phyloP scores from a whole-genome alignment of 2,797 vertebrate genomes.

The Schizopygopsis malacanthus region DNA sequence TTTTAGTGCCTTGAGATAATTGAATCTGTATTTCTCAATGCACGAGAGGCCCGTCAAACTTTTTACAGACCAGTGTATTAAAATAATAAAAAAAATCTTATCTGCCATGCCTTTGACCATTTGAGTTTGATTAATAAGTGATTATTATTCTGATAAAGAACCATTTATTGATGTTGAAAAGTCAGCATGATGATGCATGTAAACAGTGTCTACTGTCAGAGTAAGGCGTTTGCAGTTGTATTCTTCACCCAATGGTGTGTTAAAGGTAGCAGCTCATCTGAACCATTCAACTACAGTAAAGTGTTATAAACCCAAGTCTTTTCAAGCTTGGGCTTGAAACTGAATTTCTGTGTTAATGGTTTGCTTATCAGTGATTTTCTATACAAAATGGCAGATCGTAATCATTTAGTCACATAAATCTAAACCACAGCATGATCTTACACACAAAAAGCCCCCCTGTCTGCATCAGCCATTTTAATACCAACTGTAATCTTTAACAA shows the following conservation, averaged over 20 bases:
- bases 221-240: conserved; percentile 11
- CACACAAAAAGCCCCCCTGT: conserved; percentile 36
- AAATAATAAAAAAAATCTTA: conserved; percentile 14
- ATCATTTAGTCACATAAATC: conserved; percentile 17
- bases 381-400: background rate
- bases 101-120: conserved; percentile 39
- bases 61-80: conserved; percentile 29
- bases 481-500: conserved; percentile 1
- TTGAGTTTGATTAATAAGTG: conserved; percentile 37
- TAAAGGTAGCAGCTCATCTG: conserved; percentile 7
- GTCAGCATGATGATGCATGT: conserved; percentile 25
- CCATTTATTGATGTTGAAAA: conserved; percentile 9
- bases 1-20: conserved; percentile 79
- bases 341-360: conserved; percentile 16
- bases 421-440: conserved; percentile 61
- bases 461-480: conserved; percentile 59
- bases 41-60: conserved; percentile 26
- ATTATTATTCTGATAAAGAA: conserved; percentile 32
- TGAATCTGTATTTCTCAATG: conserved; percentile 60
- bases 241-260: conserved; percentile 13
- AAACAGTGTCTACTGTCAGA: background rate
- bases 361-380: conserved; percentile 26
- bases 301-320: background rate
- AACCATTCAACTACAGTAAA: conserved; percentile 6
- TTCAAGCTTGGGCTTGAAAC: conserved; percentile 15